phyloP scores from a whole-genome alignment of 2,888 invertebrate species.

The Pachymerium ferrugineum region DNA sequence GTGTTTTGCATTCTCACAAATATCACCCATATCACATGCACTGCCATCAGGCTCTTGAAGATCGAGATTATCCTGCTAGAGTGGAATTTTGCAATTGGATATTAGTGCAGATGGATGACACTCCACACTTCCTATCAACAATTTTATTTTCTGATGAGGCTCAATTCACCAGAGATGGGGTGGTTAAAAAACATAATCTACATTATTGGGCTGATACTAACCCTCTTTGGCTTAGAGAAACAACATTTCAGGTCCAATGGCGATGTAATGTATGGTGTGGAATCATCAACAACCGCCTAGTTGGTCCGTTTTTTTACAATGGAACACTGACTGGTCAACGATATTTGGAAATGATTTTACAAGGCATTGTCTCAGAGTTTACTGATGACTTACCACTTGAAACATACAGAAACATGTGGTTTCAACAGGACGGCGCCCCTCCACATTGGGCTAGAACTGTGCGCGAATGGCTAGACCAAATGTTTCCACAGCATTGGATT shows the following conservation, averaged over 20 bases:
- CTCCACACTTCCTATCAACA: not conserved
- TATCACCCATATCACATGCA: not conserved
- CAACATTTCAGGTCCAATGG: not conserved
- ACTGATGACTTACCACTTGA: constrained; percentile 12
- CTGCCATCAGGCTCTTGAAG: not conserved
- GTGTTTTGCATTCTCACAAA: not conserved
- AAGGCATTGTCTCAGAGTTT: not conserved
- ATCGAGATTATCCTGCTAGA: not conserved
- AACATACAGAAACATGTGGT: constrained; percentile 32
- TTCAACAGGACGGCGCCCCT: constrained; percentile 36
- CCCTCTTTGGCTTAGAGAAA: not conserved
- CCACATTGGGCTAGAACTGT: constrained; percentile 31
- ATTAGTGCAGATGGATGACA: not conserved
- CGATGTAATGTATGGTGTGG: not conserved
- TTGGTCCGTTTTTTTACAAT: not conserved
- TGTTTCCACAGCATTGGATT: not conserved
- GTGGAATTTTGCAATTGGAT: not conserved
- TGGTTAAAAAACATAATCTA: not conserved
- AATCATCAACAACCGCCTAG: not conserved
- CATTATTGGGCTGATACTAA: not conserved
- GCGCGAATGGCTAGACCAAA: not conserved
- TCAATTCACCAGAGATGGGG: not conserved
- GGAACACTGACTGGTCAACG: not conserved
- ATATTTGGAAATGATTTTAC: not conserved
- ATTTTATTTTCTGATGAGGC: not conserved